These are phyloP conservation scores for Drosophila ustulata DNA, from an alignment of 2,888 invertebrate species.

Conservation along the genomic window DNA sequence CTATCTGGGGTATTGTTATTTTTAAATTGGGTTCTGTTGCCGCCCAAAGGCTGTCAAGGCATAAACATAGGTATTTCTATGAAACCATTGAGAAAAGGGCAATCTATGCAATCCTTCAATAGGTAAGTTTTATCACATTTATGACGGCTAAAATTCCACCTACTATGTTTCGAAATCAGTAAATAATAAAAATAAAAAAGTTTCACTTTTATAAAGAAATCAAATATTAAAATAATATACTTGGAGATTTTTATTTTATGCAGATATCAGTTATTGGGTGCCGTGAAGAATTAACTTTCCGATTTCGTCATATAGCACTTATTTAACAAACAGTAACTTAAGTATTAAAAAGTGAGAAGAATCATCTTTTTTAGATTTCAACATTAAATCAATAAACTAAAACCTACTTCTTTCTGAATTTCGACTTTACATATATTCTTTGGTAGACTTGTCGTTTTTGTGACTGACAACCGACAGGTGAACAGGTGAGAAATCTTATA, in stretches of 20 bases:
- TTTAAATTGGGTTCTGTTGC: background rate
- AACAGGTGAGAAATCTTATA: constrained; percentile 21
- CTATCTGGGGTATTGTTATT: background rate
- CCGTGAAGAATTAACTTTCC: no score
- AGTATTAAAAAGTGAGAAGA: no score
- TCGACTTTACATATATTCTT: background rate
- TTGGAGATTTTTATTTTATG: no score
- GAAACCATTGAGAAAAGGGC: background rate
- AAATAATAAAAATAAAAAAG: background rate
- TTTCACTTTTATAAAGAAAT: no score
- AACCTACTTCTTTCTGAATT: no score
- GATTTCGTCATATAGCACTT: no score
- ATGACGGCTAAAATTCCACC: background rate
- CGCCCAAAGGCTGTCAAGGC: constrained; percentile 1
- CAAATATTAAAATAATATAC: no score
- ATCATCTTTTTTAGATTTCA: no score
- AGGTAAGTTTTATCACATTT: background rate
- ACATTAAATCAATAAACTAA: no score
- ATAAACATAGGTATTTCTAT: background rate
- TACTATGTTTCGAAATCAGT: background rate
- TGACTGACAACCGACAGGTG: constrained; percentile 6
- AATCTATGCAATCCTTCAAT: background rate
- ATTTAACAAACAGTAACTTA: no score
- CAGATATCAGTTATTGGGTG: no score
- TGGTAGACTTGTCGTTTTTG: background rate